These are phyloP conservation scores for Phoxinus phoxinus DNA, from an alignment of 2,113 vertebrate genomes.

Conservation along the genomic window DNA sequence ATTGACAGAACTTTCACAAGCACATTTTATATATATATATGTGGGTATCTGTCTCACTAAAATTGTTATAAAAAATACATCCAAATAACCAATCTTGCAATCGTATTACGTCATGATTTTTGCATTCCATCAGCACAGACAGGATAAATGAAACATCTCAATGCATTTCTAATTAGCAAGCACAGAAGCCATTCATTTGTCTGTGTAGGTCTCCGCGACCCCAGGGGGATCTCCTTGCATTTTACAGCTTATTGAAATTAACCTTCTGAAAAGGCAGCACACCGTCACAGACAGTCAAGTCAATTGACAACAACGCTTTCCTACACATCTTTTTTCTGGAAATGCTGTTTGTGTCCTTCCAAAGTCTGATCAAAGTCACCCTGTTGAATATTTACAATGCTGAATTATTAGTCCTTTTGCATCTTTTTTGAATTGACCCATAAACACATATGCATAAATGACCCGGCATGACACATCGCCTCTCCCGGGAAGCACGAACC, in stretches of 20 bases:
- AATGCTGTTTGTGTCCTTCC: background rate
- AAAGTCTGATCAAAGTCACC: conserved; percentile 9
- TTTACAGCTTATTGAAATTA: conserved; percentile 48
- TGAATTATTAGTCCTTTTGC: conserved; percentile 6
- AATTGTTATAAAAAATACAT: conserved; percentile 29
- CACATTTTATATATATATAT: no score
- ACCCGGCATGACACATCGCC: background rate
- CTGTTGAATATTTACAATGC: conserved; percentile 17
- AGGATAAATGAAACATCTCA: conserved; percentile 36
- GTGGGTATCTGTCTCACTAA: background rate
- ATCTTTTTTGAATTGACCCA: conserved; percentile 30
- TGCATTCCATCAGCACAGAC: conserved; percentile 1
- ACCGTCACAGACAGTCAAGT: conserved; percentile 19
- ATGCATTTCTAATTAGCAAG: conserved; percentile 52
- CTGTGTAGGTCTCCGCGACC: conserved; percentile 8
- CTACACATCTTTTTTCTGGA: conserved; percentile 3
- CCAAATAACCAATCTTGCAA: conserved; percentile 35
- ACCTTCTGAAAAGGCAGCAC: conserved; percentile 25
- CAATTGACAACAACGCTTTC: background rate
- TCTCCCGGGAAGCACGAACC: conserved; percentile 17
- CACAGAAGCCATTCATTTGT: conserved; percentile 40
- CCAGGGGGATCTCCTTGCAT: background rate
- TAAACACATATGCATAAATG: conserved; percentile 28
- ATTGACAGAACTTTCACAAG: no score
- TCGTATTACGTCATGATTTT: conserved; percentile 40